A percentile compares a stretch with the other conserved stretches of the same genome.
phyloP scores from a whole-genome alignment of 2,888 invertebrate species.

The Cenopis cana region DNA sequence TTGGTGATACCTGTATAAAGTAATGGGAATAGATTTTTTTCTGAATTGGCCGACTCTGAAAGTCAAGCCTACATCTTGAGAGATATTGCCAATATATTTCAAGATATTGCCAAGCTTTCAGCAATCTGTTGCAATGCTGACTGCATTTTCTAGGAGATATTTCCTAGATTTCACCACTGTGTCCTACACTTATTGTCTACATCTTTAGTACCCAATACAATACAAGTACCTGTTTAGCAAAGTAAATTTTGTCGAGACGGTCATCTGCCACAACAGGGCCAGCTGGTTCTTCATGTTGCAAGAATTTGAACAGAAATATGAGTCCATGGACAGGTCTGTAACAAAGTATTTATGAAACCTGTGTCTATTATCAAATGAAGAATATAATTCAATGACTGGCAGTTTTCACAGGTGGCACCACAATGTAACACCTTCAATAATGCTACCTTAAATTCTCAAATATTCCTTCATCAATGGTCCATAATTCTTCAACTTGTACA shows the following conservation, averaged over 20 bases:
- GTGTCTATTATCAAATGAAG: background rate
- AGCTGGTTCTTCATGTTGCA: constrained; percentile 91
- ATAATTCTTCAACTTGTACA: constrained; percentile 98
- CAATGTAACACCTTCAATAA: background rate
- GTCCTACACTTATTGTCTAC: background rate
- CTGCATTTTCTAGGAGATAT: too few species aligned
- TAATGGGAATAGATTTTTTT: background rate
- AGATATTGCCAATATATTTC: too few species aligned
- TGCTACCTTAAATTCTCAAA: constrained; percentile 94
- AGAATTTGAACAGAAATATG: constrained; percentile 98
- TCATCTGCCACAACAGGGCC: constrained; percentile 93
- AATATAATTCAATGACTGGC: background rate
- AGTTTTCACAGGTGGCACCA: background rate
- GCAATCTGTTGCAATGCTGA: too few species aligned
- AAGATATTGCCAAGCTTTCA: too few species aligned
- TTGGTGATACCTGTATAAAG: background rate
- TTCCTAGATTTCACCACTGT: background rate
- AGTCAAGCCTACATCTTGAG: background rate
- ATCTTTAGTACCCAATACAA: background rate
- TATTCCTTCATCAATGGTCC: constrained; percentile 95
- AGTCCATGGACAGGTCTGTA: constrained; percentile 98
- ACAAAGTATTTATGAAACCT: constrained; percentile 44
- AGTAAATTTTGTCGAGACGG: constrained; percentile 96
- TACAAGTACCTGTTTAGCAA: constrained; percentile 97
- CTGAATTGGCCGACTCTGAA: background rate